phyloP scores from a whole-genome alignment of 2,888 invertebrate genomes.

The Cheilosia impressa region DNA sequence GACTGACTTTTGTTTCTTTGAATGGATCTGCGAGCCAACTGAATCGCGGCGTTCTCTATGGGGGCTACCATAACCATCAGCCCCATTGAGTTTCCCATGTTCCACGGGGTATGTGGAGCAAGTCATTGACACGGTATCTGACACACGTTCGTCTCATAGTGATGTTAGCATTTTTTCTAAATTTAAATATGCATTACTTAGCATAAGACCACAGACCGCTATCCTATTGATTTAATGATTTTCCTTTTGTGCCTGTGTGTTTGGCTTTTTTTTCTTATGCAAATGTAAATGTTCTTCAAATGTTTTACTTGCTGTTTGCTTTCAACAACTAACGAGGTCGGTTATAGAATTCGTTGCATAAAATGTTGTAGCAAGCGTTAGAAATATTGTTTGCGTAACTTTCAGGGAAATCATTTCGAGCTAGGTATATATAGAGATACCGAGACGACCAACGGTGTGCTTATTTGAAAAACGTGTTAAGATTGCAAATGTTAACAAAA shows the following conservation, averaged over 20 bases:
- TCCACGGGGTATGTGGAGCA: constrained; percentile 60
- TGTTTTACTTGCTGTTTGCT: neutral
- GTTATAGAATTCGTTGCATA: constrained; percentile 50
- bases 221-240: constrained; percentile 62
- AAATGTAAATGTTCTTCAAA: constrained; percentile 37
- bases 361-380: constrained; percentile 9
- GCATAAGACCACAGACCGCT: constrained; percentile 40
- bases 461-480: constrained; percentile 38
- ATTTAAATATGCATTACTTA: constrained; percentile 47
- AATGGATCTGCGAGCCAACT: constrained; percentile 29
- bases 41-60: constrained; percentile 15
- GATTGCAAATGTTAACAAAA: constrained; percentile 32
- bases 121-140: constrained; percentile 70
- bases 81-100: constrained; percentile 36
- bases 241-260: neutral
- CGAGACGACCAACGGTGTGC: no score
- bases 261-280: constrained; percentile 25
- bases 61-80: neutral
- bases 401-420: constrained; percentile 17
- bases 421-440: neutral
- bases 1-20: constrained; percentile 44
- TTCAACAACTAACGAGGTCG: constrained; percentile 44
- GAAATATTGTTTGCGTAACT: constrained; percentile 20
- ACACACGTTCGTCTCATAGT: constrained; percentile 38
- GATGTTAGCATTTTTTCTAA: neutral